Percentiles rank a stretch among this genome's conserved stretches.
These are phyloP conservation scores for Bembecia ichneumoniformis DNA, from an alignment of 2,888 invertebrate genomes.

Conservation along the genomic window DNA sequence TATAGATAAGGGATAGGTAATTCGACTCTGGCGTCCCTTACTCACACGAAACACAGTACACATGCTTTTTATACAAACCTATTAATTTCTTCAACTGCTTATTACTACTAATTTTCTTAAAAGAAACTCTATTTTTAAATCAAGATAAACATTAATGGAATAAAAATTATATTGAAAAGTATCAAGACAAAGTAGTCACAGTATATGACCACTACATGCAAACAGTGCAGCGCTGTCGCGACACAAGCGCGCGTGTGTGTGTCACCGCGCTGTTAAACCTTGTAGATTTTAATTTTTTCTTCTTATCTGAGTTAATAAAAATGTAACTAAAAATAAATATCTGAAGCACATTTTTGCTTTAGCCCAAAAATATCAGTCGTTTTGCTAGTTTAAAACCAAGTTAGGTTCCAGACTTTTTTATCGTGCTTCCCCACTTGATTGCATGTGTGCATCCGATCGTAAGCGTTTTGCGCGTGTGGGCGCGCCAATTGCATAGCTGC, in stretches of 20 bases:
- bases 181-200: constrained; percentile 30
- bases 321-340: no score
- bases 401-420: constrained; percentile 58
- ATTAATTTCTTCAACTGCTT: no score
- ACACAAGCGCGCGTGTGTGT: constrained; percentile 30
- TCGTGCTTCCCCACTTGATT: constrained; percentile 59
- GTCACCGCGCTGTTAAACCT: constrained; percentile 58
- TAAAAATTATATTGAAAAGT: not conserved
- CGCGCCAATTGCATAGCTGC: constrained; percentile 8
- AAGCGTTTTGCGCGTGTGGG: constrained; percentile 34
- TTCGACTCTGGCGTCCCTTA: no score
- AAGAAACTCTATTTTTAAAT: no score
- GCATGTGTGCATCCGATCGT: constrained; percentile 71
- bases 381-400: not conserved
- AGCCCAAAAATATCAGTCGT: constrained; percentile 27
- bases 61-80: no score
- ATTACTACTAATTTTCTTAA: no score
- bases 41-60: no score
- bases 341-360: no score
- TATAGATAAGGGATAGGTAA: no score
- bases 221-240: constrained; percentile 49
- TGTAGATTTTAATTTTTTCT: constrained; percentile 54
- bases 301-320: constrained; percentile 39
- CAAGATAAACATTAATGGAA: no score
- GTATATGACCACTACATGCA: constrained; percentile 39